Evolutionary conservation across 2,888 invertebrate species (phyloP).

Genomic region (Taenaris catops): DNA sequence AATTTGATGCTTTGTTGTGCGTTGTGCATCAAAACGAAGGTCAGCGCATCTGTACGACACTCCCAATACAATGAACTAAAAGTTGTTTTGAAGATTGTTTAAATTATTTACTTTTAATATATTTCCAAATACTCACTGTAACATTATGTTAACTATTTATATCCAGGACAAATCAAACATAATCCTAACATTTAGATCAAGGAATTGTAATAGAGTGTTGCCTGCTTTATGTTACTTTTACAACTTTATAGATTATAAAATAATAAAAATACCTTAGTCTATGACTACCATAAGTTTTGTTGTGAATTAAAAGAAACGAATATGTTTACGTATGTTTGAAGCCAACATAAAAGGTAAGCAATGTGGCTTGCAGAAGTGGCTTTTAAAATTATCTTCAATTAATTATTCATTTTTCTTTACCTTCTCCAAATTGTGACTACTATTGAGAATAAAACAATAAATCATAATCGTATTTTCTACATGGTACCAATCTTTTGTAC

Average conservation of each 20-base stretch:
- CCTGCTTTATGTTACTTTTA: constrained; percentile 33
- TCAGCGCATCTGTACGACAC: constrained; percentile 77
- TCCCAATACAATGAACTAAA: constrained; percentile 51
- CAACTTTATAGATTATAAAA: constrained; percentile 1
- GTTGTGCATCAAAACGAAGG: constrained; percentile 81
- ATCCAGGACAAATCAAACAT: constrained; percentile 71
- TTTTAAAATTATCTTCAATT: too few species aligned
- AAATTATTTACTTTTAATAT: constrained; percentile 34
- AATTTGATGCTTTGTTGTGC: constrained; percentile 81
- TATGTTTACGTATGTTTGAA: too few species aligned
- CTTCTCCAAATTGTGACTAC: too few species aligned
- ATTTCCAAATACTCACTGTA: constrained; percentile 67
- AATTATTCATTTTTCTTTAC: too few species aligned
- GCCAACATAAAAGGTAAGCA: too few species aligned
- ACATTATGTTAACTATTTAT: constrained; percentile 64
- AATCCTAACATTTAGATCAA: constrained; percentile 72
- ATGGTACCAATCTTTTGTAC: too few species aligned
- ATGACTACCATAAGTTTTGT: too few species aligned
- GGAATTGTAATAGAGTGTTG: constrained; percentile 57
- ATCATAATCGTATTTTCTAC: too few species aligned
- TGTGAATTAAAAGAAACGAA: too few species aligned
- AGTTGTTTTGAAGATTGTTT: constrained; percentile 32
- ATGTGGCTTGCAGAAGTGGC: too few species aligned
- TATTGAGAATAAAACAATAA: too few species aligned
- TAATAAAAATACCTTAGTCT: too few species aligned